Evolutionary conservation across 2,113 vertebrate genomes (phyloP), one percentile per base, ranked within the genome.

Genomic region (Dunckerocampus dactyliophorus): DNA sequence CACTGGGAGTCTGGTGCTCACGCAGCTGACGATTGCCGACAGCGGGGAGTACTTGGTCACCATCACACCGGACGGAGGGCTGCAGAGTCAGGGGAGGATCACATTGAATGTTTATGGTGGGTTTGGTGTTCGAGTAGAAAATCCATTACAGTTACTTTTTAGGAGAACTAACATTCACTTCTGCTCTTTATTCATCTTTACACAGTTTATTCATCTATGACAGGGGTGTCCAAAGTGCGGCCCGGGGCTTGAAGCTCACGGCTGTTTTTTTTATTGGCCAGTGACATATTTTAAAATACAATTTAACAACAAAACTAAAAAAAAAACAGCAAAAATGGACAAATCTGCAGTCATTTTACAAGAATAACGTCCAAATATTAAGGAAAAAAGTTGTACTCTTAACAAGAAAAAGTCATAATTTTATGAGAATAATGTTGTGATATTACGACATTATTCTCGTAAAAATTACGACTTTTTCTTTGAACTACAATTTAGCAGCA

Each of bases 1-100:
- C 57, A 86, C 85, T 0, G 88, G 86, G n/a, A 21, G 65, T 61
- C 72, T 89, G 67, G 71, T 86, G 74, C 83, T 91, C 70, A 74
- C 55, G 39, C 0, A 55, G 53, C 79, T 91, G 79, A 64, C 53
- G 21, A 50, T 42, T 50, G 55, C 21, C 24, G 87, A 87, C 81
- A 77, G 71, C 0, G 45, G 87, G 28, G 80, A 77, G 51, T 87
- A 88, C 72, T 58, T 59, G 0, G 1, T 87, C 51, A 79, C 34
- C 58, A 71, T 87, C 58, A 68, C 56, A 55, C 63, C 51, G 11
- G 16, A 72, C 2, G 61, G 6, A 5, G 77, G n/a, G n/a, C 63
- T 8, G 60, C 74, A 67, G 73, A 49, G 34, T 28, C 39, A 58
- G 39, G 81, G 80, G 10, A 68, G 1, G 24, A 72, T 1, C 37